Base-by-base conservation (phyloP, 2,888 invertebrate genomes). In the Apamea sordens region DNA sequence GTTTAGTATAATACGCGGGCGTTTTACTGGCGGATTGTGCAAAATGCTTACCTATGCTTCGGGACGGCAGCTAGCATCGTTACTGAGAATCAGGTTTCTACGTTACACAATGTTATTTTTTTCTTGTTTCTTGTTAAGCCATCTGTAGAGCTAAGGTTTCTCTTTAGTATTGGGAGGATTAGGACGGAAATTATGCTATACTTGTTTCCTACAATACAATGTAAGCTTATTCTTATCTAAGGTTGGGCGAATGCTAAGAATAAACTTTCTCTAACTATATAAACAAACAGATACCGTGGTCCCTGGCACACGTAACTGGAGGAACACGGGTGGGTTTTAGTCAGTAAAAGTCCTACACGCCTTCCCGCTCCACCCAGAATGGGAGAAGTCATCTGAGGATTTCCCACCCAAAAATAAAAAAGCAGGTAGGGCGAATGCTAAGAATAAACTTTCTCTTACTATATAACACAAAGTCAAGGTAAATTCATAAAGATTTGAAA, bases 21-120 rank as follows among this genome's bases (percentile, higher is more conserved):
- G 86, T 82, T 89, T 90, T 90, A 88, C 84, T 77, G 73, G 80
- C 83, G 78, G 85, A 79, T 86, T 87, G 82, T 90, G 84, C 82
- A 88, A 88, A 91, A 90, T 87, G 89, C 87, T 91, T 89, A 89
- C 89, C 86, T 89, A 82, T 89, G 87, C 79, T 82, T 32, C 74
- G 77, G 81, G 81, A 76, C 32, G 32, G 69, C 73, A 74, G 32
- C 82, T 84, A 63, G 77, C 53, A 79, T 76, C 74, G 67, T 82
- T 75, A 79, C 68, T n/a, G 65, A 74, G 28, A 78, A 77, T 78
- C 59, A 74, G 44, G 63, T 13, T 59, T 32, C 64, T 76, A 78
- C 6, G 72, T 78, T 69, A 78, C 18, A 61, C 24, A 64, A 76
- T 77, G 59, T 82, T 78, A 67, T 85, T 74, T 77, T 71, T 82